Percentiles rank a stretch among this genome's conserved stretches.
Conservation (phyloP, 1,140 invertebrate genomes). For the Neodiprion virginianus region DNA sequence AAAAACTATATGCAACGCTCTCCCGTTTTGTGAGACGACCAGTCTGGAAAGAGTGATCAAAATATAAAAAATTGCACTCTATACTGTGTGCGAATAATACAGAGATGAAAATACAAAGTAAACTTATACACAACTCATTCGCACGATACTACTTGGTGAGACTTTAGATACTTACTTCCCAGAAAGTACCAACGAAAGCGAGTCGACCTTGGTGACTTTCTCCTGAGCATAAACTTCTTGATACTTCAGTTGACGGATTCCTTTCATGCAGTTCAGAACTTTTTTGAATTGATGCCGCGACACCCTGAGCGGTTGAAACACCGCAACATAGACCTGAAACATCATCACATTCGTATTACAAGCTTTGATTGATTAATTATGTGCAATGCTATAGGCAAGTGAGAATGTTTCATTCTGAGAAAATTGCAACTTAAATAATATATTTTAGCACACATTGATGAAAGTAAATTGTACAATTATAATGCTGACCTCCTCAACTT, state of each 20-base stretch:
- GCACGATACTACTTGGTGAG: too few relatives aligned
- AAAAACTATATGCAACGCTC: conserved; percentile 86
- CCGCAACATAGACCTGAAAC: conserved; percentile 77
- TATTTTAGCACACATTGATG: too few relatives aligned
- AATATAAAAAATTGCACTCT: conserved; percentile 11
- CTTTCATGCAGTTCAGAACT: conserved; percentile 82
- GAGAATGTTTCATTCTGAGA: not conserved
- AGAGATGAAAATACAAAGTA: too few relatives aligned
- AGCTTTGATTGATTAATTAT: too few relatives aligned
- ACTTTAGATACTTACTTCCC: conserved; percentile 76
- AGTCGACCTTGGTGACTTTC: conserved; percentile 88
- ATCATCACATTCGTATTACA: not conserved
- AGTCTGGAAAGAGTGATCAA: conserved; percentile 67
- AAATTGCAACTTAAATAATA: not conserved
- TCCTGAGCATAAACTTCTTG: conserved; percentile 89
- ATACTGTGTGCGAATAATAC: too few relatives aligned
- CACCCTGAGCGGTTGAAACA: conserved; percentile 84
- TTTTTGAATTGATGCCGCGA: conserved; percentile 82
- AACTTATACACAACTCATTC: too few relatives aligned
- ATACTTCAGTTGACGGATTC: conserved; percentile 78
- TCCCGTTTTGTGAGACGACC: conserved; percentile 85
- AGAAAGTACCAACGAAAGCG: conserved; percentile 82
- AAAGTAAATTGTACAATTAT: too few relatives aligned
- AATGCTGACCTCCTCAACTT: conserved; percentile 80
- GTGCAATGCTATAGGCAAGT: too few relatives aligned